Conservation (phyloP, 2,888 invertebrate genomes). For the Perizoma affinitatum region DNA sequence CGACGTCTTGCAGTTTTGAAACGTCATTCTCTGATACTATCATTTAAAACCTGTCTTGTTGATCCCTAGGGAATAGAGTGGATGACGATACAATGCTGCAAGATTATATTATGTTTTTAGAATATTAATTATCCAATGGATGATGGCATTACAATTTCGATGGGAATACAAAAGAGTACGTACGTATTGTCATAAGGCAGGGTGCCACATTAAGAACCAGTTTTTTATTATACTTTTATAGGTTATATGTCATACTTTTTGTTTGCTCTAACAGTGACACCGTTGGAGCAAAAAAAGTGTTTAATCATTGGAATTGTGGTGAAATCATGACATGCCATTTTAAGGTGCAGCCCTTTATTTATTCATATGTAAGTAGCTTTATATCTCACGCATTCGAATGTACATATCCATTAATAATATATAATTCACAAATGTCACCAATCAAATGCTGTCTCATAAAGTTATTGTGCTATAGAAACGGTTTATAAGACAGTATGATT, state of each 20-base stretch:
- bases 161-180: neutral
- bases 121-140: neutral
- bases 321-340: neutral
- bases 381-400: constrained; percentile 16
- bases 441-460: constrained; percentile 2
- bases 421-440: neutral
- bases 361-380: constrained; percentile 12
- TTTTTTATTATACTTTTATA: no score
- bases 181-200: no score
- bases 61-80: no score
- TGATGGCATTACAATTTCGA: constrained; percentile 5
- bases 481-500: neutral
- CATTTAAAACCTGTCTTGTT: no score
- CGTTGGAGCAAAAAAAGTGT: no score
- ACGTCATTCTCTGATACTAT: constrained; percentile 7
- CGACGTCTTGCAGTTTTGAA: constrained; percentile 37
- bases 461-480: neutral
- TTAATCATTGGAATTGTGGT: neutral
- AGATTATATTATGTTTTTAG: constrained; percentile 4
- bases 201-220: no score
- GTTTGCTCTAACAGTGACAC: no score
- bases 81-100: constrained; percentile 12
- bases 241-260: no score
- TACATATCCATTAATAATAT: no score
- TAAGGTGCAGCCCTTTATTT: constrained; percentile 1